phyloP scores from a whole-genome alignment of 2,797 vertebrate genomes.

The Corythornis leucogaster region DNA sequence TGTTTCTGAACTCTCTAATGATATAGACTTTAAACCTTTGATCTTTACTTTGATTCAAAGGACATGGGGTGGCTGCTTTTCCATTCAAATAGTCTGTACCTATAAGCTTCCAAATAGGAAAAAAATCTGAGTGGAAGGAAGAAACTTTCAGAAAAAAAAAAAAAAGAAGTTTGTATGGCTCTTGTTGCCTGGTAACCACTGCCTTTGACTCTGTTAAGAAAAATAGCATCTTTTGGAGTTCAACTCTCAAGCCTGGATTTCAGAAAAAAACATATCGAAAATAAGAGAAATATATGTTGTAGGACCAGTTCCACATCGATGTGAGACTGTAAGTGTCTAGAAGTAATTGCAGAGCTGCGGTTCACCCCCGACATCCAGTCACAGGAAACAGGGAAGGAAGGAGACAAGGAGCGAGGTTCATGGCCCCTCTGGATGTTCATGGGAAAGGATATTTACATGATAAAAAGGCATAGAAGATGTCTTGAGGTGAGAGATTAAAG shows the following conservation, averaged over 20 bases:
- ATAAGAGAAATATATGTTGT: not conserved
- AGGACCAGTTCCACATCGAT: not conserved
- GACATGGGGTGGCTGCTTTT: slow-evolving; percentile 21
- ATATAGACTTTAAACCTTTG: slow-evolving; percentile 5
- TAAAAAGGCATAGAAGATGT: not conserved
- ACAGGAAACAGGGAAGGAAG: not conserved
- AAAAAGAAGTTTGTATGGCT: not conserved
- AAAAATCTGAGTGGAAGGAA: slow-evolving; percentile 55
- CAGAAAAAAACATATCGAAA: not conserved
- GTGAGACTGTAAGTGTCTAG: not conserved
- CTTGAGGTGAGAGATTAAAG: not conserved
- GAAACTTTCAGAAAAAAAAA: slow-evolving; percentile 19
- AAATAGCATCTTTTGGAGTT: slow-evolving; percentile 22
- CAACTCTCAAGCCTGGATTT: not conserved
- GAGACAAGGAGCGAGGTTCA: not conserved
- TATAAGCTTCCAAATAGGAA: slow-evolving; percentile 1
- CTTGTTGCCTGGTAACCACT: slow-evolving; percentile 66
- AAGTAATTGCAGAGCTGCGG: not conserved
- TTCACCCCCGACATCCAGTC: not conserved
- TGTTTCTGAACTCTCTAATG: slow-evolving; percentile 1
- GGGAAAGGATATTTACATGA: not conserved
- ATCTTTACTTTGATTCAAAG: slow-evolving; percentile 11
- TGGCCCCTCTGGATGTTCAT: not conserved
- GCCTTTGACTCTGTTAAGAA: slow-evolving; percentile 39
- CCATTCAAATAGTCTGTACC: not conserved